These are phyloP conservation scores for Pyrrhosoma nymphula DNA, from an alignment of 2,888 invertebrate species.

Conservation along the genomic window DNA sequence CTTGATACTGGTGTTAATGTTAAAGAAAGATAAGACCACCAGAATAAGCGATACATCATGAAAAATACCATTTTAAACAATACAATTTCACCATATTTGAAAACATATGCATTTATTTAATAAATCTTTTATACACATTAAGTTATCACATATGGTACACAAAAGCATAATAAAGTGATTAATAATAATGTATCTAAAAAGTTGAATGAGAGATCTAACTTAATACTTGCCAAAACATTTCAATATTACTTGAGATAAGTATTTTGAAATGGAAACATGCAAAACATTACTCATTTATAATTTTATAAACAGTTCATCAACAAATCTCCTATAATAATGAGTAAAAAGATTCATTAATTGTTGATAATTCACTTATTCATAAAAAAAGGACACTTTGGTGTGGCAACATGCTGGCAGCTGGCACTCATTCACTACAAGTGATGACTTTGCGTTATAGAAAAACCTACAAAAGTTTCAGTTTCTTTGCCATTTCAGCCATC, in stretches of 20 bases:
- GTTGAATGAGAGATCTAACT: constrained; percentile 63
- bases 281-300: constrained; percentile 54
- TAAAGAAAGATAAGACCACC: too few species aligned
- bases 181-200: constrained; percentile 63
- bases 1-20: too few species aligned
- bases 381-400: constrained; percentile 67
- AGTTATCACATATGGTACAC: constrained; percentile 65
- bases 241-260: constrained; percentile 47
- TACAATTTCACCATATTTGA: constrained; percentile 5
- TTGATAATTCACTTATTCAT: constrained; percentile 59
- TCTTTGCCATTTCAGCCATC: constrained; percentile 54
- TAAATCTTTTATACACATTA: constrained; percentile 67
- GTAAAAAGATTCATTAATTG: constrained; percentile 63
- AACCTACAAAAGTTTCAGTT: constrained; percentile 56
- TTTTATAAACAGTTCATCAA: constrained; percentile 59
- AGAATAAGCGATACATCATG: not conserved
- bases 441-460: constrained; percentile 42
- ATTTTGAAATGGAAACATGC: constrained; percentile 62
- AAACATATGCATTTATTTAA: constrained; percentile 66
- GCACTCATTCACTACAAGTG: constrained; percentile 52
- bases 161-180: constrained; percentile 63
- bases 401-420: constrained; percentile 65
- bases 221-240: constrained; percentile 64
- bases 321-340: constrained; percentile 31
- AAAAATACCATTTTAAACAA: not conserved